Percentiles rank a stretch among this genome's conserved stretches.
phyloP scores from a whole-genome alignment of 2,888 invertebrate genomes.

The Microctonus brassicae region DNA sequence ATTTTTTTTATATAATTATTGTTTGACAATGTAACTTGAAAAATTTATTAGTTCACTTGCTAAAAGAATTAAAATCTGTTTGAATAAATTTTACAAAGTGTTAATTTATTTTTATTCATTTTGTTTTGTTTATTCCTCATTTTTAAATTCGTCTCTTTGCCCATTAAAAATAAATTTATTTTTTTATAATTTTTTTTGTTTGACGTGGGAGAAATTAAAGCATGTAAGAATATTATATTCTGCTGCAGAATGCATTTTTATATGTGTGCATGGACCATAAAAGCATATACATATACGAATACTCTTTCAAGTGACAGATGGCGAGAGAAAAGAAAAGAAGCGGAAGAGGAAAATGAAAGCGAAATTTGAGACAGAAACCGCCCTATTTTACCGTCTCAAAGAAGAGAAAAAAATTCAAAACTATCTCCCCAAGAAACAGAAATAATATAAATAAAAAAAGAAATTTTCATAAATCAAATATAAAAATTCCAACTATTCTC shows the following conservation, averaged over 20 bases:
- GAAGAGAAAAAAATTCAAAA: background rate
- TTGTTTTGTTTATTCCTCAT: background rate
- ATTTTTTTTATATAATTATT: no score
- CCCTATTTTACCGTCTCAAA: background rate
- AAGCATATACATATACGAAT: background rate
- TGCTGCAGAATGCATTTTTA: no score
- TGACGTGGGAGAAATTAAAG: no score
- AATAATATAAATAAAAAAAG: no score
- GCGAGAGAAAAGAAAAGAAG: conserved; percentile 24
- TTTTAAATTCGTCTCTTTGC: background rate
- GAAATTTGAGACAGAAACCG: background rate
- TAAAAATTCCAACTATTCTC: no score
- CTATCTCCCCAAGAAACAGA: background rate
- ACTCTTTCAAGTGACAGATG: conserved; percentile 42
- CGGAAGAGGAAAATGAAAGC: conserved; percentile 23
- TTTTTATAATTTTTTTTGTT: conserved; percentile 9
- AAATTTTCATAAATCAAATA: no score
- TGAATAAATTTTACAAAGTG: background rate
- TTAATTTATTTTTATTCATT: background rate
- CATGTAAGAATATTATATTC: background rate
- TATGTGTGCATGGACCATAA: background rate
- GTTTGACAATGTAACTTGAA: background rate
- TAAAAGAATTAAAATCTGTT: background rate
- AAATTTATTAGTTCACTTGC: background rate
- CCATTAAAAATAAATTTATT: background rate